phyloP scores from a whole-genome alignment of 2,797 vertebrate genomes.

The Lates japonicus region DNA sequence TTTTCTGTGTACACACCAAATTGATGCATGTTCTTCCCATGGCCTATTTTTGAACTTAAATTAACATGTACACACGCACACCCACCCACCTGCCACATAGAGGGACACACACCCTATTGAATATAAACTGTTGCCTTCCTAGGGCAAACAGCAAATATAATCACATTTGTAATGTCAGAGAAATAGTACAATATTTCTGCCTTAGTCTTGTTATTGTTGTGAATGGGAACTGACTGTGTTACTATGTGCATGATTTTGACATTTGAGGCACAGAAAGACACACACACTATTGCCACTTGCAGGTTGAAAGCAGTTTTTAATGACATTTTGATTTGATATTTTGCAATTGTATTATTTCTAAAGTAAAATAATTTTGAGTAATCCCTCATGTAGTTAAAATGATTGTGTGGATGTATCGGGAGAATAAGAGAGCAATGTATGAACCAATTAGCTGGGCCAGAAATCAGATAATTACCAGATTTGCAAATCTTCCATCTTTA shows the following conservation, averaged over 20 bases:
- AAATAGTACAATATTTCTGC: constrained; percentile 86
- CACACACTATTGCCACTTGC: not conserved
- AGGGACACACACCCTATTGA: constrained; percentile 64
- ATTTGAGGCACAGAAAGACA: constrained; percentile 55
- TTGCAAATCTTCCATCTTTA: not conserved
- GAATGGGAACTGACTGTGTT: constrained; percentile 77
- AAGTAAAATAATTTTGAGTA: not conserved
- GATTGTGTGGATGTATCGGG: not conserved
- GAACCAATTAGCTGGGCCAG: not conserved
- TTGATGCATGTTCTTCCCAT: constrained; percentile 40
- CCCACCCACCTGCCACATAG: constrained; percentile 28
- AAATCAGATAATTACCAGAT: not conserved
- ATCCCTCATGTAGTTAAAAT: not conserved
- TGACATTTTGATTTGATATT: not conserved
- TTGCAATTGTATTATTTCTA: not conserved
- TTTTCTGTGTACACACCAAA: constrained; percentile 64
- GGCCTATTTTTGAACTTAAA: constrained; percentile 42
- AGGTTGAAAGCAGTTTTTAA: constrained; percentile 19
- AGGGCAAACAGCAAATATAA: constrained; percentile 83
- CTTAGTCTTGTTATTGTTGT: constrained; percentile 82
- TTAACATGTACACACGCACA: constrained; percentile 18
- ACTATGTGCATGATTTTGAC: constrained; percentile 68
- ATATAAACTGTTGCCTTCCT: constrained; percentile 81
- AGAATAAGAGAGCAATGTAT: not conserved
- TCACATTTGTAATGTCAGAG: constrained; percentile 83